These are phyloP conservation scores for Hyles vespertilio DNA, from an alignment of 1,140 invertebrate genomes.

Conservation along the genomic window DNA sequence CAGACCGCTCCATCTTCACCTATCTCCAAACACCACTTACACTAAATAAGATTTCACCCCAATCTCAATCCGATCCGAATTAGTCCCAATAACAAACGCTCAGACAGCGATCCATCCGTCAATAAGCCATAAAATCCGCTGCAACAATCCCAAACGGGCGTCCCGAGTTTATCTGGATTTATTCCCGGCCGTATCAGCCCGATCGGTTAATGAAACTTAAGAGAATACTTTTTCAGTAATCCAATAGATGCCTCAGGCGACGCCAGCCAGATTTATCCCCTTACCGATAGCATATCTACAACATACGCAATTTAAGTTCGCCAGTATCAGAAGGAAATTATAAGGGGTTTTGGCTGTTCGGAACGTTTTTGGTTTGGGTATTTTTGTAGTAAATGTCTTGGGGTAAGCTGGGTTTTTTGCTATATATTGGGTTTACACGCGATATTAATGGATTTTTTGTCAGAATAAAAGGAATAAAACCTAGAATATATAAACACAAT, in stretches of 20 bases:
- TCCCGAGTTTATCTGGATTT: slow-evolving; percentile 32
- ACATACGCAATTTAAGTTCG: slow-evolving; percentile 64
- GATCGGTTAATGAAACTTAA: slow-evolving; percentile 67
- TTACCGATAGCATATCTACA: slow-evolving; percentile 49
- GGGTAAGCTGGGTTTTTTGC: too few species aligned
- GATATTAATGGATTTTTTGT: too few species aligned
- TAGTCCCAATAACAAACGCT: neutral
- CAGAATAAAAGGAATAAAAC: too few species aligned
- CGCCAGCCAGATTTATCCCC: slow-evolving; percentile 52
- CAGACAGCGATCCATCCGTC: neutral
- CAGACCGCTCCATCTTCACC: too few species aligned
- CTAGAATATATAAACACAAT: too few species aligned
- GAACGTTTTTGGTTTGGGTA: too few species aligned
- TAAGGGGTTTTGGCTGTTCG: slow-evolving; percentile 29
- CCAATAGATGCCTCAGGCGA: slow-evolving; percentile 48
- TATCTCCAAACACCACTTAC: too few species aligned
- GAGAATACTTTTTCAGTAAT: slow-evolving; percentile 50
- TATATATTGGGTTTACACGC: too few species aligned
- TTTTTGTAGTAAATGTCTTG: too few species aligned
- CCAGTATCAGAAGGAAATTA: slow-evolving; percentile 65
- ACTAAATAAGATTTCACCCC: too few species aligned
- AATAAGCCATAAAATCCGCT: slow-evolving; percentile 9
- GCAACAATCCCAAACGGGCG: slow-evolving; percentile 30
- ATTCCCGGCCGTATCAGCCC: slow-evolving; percentile 38
- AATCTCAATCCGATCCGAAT: too few species aligned